Evolutionary conservation across 2,113 vertebrate genomes (phyloP).

Genomic region (Melospiza melodia): DNA sequence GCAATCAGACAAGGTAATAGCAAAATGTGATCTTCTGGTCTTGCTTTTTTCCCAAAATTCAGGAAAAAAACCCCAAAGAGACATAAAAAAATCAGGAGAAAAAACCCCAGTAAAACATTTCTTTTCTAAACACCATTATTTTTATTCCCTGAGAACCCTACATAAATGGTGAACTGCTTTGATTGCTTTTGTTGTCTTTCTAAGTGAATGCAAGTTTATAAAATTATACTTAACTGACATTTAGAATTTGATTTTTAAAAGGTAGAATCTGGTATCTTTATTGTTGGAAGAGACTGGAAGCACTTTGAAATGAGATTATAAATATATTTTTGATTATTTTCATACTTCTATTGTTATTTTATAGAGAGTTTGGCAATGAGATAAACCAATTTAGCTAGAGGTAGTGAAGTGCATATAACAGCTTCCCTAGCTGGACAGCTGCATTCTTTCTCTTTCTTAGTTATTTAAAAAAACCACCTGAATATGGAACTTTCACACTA

Average conservation of each 20-base stretch:
- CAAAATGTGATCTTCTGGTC: background rate
- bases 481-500: background rate
- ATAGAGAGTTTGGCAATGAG: background rate
- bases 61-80: background rate
- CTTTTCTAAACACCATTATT: background rate
- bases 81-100: background rate
- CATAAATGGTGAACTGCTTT: background rate
- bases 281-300: background rate
- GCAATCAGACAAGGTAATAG: background rate
- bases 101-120: background rate
- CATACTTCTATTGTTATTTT: background rate
- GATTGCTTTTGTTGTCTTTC: background rate
- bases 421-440: background rate
- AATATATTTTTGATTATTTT: background rate
- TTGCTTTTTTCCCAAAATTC: background rate
- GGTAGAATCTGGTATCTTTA: background rate
- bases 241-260: background rate
- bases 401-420: background rate
- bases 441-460: background rate
- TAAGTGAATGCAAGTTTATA: background rate
- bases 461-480: fast-evolving
- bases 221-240: background rate
- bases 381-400: background rate
- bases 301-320: background rate
- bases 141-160: background rate